Percentiles rank a stretch among this genome's conserved stretches.
These are phyloP conservation scores for Aldabrachelys gigantea DNA, from an alignment of 2,113 vertebrate species.

Conservation along the genomic window DNA sequence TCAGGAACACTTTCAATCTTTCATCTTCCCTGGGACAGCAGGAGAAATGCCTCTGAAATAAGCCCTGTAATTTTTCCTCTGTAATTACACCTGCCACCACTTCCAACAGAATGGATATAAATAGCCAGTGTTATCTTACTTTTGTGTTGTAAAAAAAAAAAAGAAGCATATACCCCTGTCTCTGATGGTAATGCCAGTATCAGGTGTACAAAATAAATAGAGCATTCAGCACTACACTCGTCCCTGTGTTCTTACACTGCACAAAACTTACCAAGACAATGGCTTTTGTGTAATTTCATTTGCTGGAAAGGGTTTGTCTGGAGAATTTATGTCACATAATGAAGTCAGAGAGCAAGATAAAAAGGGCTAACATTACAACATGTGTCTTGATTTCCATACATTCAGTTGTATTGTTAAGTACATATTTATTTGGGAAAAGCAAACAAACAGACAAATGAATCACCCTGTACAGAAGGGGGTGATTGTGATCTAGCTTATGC, in stretches of 20 bases:
- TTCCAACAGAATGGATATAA: slow-evolving; percentile 82
- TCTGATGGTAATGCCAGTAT: neutral
- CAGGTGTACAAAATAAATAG: slow-evolving; percentile 8
- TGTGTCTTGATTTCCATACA: neutral
- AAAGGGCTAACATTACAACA: neutral
- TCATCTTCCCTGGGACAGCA: slow-evolving; percentile 79
- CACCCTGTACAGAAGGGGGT: neutral
- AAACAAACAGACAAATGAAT: neutral
- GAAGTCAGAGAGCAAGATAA: neutral
- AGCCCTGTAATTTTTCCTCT: slow-evolving; percentile 82
- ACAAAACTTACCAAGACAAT: no score
- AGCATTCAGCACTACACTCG: neutral
- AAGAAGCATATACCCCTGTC: slow-evolving; percentile 5
- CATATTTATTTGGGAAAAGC: slow-evolving; percentile 25
- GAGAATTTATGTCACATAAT: neutral
- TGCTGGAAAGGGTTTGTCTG: neutral
- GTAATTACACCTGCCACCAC: slow-evolving; percentile 85
- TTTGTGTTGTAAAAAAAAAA: slow-evolving; percentile 56
- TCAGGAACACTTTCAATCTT: slow-evolving; percentile 82
- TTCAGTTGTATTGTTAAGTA: neutral
- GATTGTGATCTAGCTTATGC: neutral
- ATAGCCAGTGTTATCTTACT: slow-evolving; percentile 77
- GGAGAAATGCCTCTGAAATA: slow-evolving; percentile 78
- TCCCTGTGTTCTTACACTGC: neutral
- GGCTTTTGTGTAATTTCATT: neutral